Evolutionary conservation across 2,888 invertebrate genomes (phyloP), one percentile per base, ranked within the genome.

Genomic region (Meliscaeva auricollis): DNA sequence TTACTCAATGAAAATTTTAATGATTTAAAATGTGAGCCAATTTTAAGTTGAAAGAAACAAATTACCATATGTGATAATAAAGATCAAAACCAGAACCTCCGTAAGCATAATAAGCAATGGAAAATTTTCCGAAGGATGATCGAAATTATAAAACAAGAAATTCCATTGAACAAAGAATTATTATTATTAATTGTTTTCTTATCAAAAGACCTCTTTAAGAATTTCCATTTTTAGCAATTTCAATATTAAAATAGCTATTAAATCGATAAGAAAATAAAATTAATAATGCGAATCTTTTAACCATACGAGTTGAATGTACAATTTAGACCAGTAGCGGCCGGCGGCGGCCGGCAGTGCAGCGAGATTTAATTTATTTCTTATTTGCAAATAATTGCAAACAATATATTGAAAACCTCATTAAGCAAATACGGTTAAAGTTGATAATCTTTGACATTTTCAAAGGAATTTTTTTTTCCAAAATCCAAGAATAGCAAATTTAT

Each of bases 401-500:
- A 62, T 60, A 62, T 60, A 35, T 15, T 26, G 38, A 20, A 30
- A 20, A 20, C 35, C 38, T 38, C 58, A 46, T 46, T 46, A 17
- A 38, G 58, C 38, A 58, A n/a, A 30, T 15, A 20, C 20, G 20
- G 38, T 8, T 48, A 35, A 60, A 68, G 44, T 35, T 70, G 77
- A 77, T 77, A 77, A 77, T 54, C 77, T 77, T 52, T 77, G 54
- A 69, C 69, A 54, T 32, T 9, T 38, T 30, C 22, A 38, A 66
- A 48, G 58, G 13, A 75, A 75, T 68, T 68, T 52, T 69, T 52
- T 69, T 69, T 60, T 68, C 44, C 7, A 50, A 76, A 32, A 76
- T 41, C 3, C 3, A 32, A 62, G 69, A 76, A 68, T 30, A 54
- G n/a, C 30, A 7, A 54, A 11, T 9, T 13, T 38, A 38, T 26